Evolutionary conservation across 2,113 vertebrate genomes (phyloP).

Genomic region (Casuarius casuarius): DNA sequence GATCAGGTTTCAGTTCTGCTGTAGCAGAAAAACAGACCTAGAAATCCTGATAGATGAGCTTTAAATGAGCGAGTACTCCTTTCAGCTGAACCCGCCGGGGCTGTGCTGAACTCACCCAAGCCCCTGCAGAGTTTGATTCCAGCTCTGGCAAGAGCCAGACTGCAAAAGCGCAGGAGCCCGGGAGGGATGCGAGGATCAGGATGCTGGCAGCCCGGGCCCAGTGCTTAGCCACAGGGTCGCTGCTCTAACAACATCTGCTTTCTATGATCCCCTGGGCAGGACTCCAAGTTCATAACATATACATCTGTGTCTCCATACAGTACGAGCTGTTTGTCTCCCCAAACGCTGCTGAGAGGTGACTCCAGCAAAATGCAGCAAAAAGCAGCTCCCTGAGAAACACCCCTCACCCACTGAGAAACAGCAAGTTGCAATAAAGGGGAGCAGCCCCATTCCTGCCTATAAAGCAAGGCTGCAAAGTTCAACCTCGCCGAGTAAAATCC

Average conservation of each 20-base stretch:
- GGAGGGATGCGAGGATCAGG: neutral
- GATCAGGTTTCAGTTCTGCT: neutral
- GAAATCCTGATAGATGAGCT: rapidly evolving
- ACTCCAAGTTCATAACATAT: neutral
- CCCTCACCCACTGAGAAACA: neutral
- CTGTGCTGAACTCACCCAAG: neutral
- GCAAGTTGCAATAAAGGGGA: neutral
- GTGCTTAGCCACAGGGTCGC: neutral
- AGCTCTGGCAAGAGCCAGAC: neutral
- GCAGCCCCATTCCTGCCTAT: neutral
- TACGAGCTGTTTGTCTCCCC: neutral
- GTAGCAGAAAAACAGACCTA: neutral
- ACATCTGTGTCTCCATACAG: neutral
- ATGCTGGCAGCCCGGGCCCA: neutral
- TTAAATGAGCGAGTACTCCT: neutral
- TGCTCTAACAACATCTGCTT: conserved; percentile 62
- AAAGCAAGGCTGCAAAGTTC: neutral
- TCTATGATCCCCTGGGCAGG: conserved; percentile 5
- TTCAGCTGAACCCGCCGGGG: neutral
- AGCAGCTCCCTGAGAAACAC: neutral
- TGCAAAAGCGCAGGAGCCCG: neutral
- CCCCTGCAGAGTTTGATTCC: neutral
- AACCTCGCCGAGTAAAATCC: rapidly evolving
- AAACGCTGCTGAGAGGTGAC: rapidly evolving
- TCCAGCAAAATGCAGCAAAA: neutral